phyloP scores from a whole-genome alignment of 2,888 invertebrate species.

The Drosophila seclusa region DNA sequence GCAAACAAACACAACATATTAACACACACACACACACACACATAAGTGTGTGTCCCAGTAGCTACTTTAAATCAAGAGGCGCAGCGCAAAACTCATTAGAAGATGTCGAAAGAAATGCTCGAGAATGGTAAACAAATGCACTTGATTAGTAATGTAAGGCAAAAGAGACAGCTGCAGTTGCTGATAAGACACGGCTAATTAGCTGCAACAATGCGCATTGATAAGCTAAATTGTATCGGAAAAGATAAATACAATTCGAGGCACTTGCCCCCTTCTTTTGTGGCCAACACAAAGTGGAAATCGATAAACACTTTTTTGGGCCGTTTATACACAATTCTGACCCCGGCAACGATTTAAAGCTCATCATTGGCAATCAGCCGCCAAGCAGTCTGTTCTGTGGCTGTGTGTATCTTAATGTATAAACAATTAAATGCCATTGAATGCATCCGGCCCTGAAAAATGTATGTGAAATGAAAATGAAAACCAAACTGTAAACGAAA shows the following conservation, averaged over 20 bases:
- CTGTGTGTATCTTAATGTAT: slow-evolving; percentile 46
- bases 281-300: not conserved
- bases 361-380: slow-evolving; percentile 25
- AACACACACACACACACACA: not conserved
- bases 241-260: slow-evolving; percentile 37
- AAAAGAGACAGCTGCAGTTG: slow-evolving; percentile 60
- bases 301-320: not conserved
- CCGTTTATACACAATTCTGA: not conserved
- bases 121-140: slow-evolving; percentile 62
- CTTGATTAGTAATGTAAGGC: slow-evolving; percentile 70
- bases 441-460: slow-evolving; percentile 63
- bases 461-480: slow-evolving; percentile 32
- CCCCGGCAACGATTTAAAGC: not conserved
- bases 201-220: slow-evolving; percentile 59
- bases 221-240: slow-evolving; percentile 49
- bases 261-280: not conserved
- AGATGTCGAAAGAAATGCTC: slow-evolving; percentile 62
- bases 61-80: slow-evolving; percentile 22
- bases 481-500: slow-evolving; percentile 32
- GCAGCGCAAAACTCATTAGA: slow-evolving; percentile 63
- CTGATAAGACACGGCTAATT: slow-evolving; percentile 72
- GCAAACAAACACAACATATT: not conserved
- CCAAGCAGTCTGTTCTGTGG: slow-evolving; percentile 36
- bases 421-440: slow-evolving; percentile 64
- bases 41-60: slow-evolving; percentile 27